Evolutionary conservation across 2,797 vertebrate genomes (phyloP).

Genomic region (Sardinella longiceps): DNA sequence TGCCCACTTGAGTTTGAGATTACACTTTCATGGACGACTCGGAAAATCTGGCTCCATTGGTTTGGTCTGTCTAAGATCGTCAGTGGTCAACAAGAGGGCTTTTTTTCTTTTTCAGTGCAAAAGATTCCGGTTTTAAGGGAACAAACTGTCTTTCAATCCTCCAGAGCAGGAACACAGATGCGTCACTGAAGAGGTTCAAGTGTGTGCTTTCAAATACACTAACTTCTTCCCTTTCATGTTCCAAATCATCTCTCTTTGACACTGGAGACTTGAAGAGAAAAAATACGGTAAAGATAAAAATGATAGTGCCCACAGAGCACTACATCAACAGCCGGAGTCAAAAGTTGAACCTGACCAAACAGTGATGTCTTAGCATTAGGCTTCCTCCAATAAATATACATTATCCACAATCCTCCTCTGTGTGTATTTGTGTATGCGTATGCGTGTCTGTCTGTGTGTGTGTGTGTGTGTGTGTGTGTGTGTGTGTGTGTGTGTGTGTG

Average conservation of each 20-base stretch:
- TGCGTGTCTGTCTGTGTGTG: slow-evolving; percentile 21
- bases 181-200: neutral
- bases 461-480: slow-evolving; percentile 24
- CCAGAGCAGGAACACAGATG: neutral
- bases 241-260: neutral
- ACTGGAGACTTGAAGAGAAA: neutral
- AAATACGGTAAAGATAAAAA: neutral
- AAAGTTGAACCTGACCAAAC: slow-evolving; percentile 10
- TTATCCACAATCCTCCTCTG: neutral
- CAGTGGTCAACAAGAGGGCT: slow-evolving; percentile 13
- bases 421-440: neutral
- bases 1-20: slow-evolving; percentile 78
- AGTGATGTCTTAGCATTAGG: slow-evolving; percentile 75
- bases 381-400: slow-evolving; percentile 12
- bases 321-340: neutral
- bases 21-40: slow-evolving; percentile 82
- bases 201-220: neutral
- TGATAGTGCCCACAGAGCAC: neutral
- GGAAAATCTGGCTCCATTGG: slow-evolving; percentile 66
- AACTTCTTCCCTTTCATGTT: slow-evolving; percentile 3
- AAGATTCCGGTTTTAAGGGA: neutral
- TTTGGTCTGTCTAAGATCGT: slow-evolving; percentile 3
- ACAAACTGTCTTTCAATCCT: slow-evolving; percentile 4
- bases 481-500: neutral
- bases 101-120: neutral